A percentile compares a stretch with the other conserved stretches of the same genome.
Conservation (phyloP, 2,113 vertebrate genomes). For the Heptranchias perlo region DNA sequence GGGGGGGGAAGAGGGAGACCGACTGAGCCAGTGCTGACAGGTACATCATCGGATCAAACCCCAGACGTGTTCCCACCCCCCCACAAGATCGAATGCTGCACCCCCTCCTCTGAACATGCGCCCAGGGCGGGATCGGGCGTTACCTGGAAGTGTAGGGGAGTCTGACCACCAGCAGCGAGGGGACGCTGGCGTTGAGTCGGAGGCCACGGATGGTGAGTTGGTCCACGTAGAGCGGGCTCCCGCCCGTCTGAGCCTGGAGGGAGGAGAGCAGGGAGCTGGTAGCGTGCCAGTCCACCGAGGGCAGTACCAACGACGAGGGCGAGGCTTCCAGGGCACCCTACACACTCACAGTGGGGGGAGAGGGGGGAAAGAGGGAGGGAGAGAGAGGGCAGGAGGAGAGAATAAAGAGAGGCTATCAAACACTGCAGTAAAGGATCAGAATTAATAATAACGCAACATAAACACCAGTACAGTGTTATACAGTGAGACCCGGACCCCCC, state of each 20-base stretch:
- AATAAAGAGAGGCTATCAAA: too few species aligned
- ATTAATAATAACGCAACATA: too few species aligned
- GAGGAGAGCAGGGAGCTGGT: conserved; percentile 58
- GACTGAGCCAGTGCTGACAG: too few species aligned
- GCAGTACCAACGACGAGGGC: conserved; percentile 63
- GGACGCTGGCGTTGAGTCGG: conserved; percentile 59
- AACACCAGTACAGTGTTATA: too few species aligned
- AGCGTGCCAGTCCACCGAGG: conserved; percentile 66
- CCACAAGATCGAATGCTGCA: too few species aligned
- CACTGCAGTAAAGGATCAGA: too few species aligned
- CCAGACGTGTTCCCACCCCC: too few species aligned
- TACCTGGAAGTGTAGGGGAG: conserved; percentile 66
- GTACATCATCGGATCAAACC: too few species aligned
- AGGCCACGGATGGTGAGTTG: conserved; percentile 62
- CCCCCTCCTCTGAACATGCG: too few species aligned
- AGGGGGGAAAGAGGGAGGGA: not conserved
- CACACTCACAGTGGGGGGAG: not conserved
- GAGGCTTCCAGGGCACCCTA: conserved; percentile 65
- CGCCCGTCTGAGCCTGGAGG: conserved; percentile 65
- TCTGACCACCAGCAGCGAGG: conserved; percentile 66
- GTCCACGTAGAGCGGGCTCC: conserved; percentile 63
- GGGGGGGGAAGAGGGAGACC: too few species aligned
- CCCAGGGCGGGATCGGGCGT: not conserved
- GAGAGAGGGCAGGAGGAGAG: not conserved
- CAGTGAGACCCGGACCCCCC: too few species aligned